Conservation (phyloP, 53 echinoderm and acorn worm species). For the Paracentrotus lividus region DNA sequence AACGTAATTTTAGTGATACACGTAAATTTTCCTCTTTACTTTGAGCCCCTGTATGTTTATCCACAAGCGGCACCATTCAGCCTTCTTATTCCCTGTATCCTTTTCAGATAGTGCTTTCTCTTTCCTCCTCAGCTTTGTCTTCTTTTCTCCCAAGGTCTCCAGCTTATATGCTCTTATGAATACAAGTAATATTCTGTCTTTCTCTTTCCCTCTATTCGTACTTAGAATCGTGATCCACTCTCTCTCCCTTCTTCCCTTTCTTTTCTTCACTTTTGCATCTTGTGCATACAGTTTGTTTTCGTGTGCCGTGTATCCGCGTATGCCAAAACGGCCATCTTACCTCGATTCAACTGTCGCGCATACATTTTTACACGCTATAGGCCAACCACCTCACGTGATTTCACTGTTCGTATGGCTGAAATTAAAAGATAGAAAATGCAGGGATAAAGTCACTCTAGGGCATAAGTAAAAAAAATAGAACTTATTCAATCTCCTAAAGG, state of each 20-base stretch:
- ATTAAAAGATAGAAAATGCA: not conserved
- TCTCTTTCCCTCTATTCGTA: too few relatives aligned
- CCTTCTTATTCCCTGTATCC: not conserved
- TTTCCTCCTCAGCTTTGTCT: not conserved
- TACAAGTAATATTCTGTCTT: not conserved
- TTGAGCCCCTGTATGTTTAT: too few relatives aligned
- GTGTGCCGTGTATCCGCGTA: conserved; percentile 65
- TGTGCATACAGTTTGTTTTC: too few relatives aligned
- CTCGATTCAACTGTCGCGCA: conserved; percentile 33
- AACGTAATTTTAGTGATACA: too few relatives aligned
- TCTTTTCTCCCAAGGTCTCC: too few relatives aligned
- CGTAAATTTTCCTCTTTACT: too few relatives aligned
- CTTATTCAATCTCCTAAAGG: not conserved
- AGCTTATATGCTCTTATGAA: too few relatives aligned
- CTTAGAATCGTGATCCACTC: not conserved
- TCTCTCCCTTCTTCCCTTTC: not conserved
- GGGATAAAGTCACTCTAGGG: not conserved
- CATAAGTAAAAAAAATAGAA: not conserved
- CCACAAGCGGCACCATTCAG: too few relatives aligned
- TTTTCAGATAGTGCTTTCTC: not conserved
- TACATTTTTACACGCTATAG: not conserved
- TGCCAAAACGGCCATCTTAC: conserved; percentile 26
- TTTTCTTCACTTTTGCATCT: conserved; percentile 31
- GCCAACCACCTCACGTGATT: conserved; percentile 27
- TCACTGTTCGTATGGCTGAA: not conserved